Evolutionary conservation across 2,113 vertebrate species (phyloP), one percentile per base, ranked within the genome.

Genomic region (Colaptes auratus): DNA sequence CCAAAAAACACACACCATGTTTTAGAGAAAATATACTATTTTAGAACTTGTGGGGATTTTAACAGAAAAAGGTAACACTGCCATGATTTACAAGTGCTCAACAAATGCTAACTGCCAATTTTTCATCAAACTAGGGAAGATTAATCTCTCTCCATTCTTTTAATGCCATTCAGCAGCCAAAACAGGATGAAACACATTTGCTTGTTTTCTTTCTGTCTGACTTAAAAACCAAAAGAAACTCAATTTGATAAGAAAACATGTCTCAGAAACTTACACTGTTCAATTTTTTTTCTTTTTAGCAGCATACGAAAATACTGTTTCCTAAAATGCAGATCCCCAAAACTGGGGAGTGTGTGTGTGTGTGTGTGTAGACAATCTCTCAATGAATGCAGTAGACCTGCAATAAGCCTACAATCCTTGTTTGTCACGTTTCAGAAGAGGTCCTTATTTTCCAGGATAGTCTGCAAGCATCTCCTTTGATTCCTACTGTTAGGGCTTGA

Each of bases 111-210:
- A 56, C 39, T 75, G 48, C 1, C 3, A 78, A 72, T 24, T 65
- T 78, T 72, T n/a, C 28, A 79, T 39, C 11, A 72, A 87, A 72
- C 3, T 3, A 4, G 16, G 84, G 28, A 39, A 72, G 89, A 79
- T 85, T 24, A 50, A 53, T 89, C 12, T 75, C 16, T 67, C 0
- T 70, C 3, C 72, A 10, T 66, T 8, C 58, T 85, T 50, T 65
- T 25, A 91, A 69, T 58, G 75, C 25, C 33, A 13, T 71, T 92
- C 25, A 82, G 71, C 33, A 86, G 59, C 82, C 63, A 63, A 72
- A 92, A 53, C 44, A 85, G 18, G 24, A 69, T 79, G 65, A 75
- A 89, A 63, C 44, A 44, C 70, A 69, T 91, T 96, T 92, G 71
- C 59, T 85, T 87, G 17, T 90, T 90, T 85, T 71, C 56, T 83